These are phyloP conservation scores for Taenioides sp. DNA, from an alignment of 2,797 vertebrate genomes.

Conservation along the genomic window DNA sequence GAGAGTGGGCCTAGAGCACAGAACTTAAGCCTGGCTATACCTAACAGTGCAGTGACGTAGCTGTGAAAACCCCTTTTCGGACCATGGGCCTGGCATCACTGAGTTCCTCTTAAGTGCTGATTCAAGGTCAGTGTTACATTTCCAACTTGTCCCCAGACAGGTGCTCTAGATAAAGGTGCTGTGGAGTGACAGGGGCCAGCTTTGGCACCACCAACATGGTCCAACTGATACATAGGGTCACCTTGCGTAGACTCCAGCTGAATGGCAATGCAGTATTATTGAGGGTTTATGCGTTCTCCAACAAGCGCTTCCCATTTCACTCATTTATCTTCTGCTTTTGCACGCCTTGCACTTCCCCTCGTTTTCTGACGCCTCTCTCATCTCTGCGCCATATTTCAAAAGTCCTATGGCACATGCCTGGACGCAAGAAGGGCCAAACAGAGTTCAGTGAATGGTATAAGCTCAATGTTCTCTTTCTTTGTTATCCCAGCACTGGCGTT, in stretches of 20 bases:
- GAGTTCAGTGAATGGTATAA: slow-evolving; percentile 47
- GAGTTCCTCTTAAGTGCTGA: slow-evolving; percentile 45
- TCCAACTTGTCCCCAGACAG: slow-evolving; percentile 47
- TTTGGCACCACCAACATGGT: slow-evolving; percentile 22
- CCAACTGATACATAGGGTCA: slow-evolving; percentile 58
- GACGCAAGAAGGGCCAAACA: slow-evolving; percentile 37
- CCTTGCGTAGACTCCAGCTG: slow-evolving; percentile 65
- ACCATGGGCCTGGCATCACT: slow-evolving; percentile 38
- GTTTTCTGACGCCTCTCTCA: slow-evolving; percentile 22
- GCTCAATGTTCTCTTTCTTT: slow-evolving; percentile 34
- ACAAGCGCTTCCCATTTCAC: slow-evolving; percentile 16
- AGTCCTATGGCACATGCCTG: slow-evolving; percentile 34
- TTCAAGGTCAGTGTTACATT: slow-evolving; percentile 73
- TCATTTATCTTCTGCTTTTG: slow-evolving; percentile 29
- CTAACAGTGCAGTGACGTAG: slow-evolving; percentile 53
- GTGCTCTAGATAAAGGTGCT: slow-evolving; percentile 33
- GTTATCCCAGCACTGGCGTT: slow-evolving; percentile 5
- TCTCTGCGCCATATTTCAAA: slow-evolving; percentile 37
- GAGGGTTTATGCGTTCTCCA: slow-evolving; percentile 24
- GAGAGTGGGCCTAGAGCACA: slow-evolving; percentile 34
- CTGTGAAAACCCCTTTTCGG: slow-evolving; percentile 45
- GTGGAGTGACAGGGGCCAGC: slow-evolving; percentile 18
- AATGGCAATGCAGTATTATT: slow-evolving; percentile 59
- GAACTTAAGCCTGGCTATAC: slow-evolving; percentile 26
- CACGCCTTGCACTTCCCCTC: slow-evolving; percentile 17